Evolutionary conservation across 2,797 vertebrate species (phyloP), one percentile per base, ranked within the genome.

Genomic region (Typhlichthys eigenmanni): DNA sequence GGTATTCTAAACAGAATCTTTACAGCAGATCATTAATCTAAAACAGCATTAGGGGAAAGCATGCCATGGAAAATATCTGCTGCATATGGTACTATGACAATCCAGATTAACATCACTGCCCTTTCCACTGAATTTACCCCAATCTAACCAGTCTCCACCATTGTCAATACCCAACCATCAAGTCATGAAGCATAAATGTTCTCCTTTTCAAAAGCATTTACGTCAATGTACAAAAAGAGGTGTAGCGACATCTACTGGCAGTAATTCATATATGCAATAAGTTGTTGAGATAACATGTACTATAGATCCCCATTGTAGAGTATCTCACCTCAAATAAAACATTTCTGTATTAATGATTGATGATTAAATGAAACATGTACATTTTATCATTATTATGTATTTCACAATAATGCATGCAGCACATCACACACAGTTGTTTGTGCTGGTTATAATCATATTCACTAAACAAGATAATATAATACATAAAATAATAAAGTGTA

Each of bases 211-310:
- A 48, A 47, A 10, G 11, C 46, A 24, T 17, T 29, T 32, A 19
- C 19, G 6, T 16, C 4, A 48, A 67, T 52, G 49, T 12, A 74
- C 71, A 81, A 66, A 61, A 78, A 88, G 86, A 72, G 61, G 68
- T 81, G 76, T 72, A 88, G 89, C 85, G 72, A 3, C 90, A 88
- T 80, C 88, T 87, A 83, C 80, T 88, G 90, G 82, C 29, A 1
- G 14, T 46, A 43, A 45, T 3, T 7, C 60, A 74, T 66, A 66
- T 65, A 66, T 82, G 68, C 70, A 85, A 55, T 3, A 54, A 2
- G 65, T 53, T 4, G 47, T 61, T 64, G 61, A 6, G 16, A 19
- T 9, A 52, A 11, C 2, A 6, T 51, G 10, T 13, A 13, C 57
- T 80, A 72, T 72, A 69, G 58, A 75, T 16, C 24, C 24, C 24